phyloP scores from a whole-genome alignment of 1,140 invertebrate species.

The Lepidurus packardi region DNA sequence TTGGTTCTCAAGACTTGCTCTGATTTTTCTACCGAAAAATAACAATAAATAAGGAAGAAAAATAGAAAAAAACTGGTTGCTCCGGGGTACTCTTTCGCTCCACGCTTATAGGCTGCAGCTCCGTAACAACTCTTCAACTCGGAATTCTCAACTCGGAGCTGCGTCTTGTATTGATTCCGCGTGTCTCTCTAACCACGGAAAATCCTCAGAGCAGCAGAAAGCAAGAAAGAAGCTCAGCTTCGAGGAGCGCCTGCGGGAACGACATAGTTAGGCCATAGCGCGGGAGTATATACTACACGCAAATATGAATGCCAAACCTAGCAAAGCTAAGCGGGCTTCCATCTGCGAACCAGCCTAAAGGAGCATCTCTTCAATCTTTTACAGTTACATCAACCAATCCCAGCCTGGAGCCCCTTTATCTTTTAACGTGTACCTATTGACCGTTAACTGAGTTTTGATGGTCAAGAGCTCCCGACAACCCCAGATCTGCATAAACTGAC shows the following conservation, averaged over 20 bases:
- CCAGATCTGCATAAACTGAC: background rate
- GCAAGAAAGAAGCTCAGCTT: background rate
- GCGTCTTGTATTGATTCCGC: conserved; percentile 3
- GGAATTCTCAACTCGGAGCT: background rate
- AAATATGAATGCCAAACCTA: background rate
- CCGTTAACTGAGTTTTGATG: background rate
- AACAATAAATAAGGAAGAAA: background rate
- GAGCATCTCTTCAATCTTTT: background rate
- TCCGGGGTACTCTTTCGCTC: background rate
- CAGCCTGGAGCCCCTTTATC: background rate
- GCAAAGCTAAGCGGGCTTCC: background rate
- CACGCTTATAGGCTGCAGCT: background rate
- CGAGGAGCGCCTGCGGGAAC: background rate
- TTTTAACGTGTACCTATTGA: background rate
- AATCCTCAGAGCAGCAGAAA: background rate
- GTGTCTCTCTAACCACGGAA: background rate
- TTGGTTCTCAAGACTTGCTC: too few relatives aligned
- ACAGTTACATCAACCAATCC: background rate
- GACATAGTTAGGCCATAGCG: background rate
- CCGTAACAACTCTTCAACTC: background rate
- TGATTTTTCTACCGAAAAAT: background rate
- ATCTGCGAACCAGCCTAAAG: background rate
- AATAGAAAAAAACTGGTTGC: background rate
- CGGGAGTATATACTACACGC: background rate
- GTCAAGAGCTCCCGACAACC: background rate